These are phyloP conservation scores for Periophthalmus modestus DNA, from an alignment of 2,113 vertebrate species.

Conservation along the genomic window DNA sequence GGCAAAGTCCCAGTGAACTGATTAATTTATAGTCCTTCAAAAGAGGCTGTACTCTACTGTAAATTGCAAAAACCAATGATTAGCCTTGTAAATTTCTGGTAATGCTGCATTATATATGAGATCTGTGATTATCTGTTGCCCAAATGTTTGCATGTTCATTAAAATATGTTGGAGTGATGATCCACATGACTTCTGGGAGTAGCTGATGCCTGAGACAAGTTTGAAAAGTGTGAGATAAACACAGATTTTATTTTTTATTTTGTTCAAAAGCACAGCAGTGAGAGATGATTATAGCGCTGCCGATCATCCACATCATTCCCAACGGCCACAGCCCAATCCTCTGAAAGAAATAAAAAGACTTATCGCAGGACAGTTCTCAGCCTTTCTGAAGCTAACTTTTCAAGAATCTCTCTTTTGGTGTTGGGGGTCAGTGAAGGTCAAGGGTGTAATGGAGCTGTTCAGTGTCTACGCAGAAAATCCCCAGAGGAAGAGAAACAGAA, in stretches of 20 bases:
- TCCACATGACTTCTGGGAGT: not conserved
- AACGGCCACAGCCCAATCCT: constrained; percentile 14
- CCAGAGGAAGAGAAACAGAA: constrained; percentile 26
- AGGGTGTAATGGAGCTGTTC: constrained; percentile 60
- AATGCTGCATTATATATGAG: not conserved
- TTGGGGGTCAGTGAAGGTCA: constrained; percentile 28
- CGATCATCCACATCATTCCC: constrained; percentile 32
- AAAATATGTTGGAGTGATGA: constrained; percentile 1
- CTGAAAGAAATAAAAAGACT: constrained; percentile 49
- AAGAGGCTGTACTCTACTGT: not conserved
- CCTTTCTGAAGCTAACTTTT: not conserved
- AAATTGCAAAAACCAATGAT: not conserved
- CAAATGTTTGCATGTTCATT: constrained; percentile 10
- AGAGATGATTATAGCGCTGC: constrained; percentile 45
- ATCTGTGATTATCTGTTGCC: not conserved
- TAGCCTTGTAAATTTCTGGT: too few relatives aligned
- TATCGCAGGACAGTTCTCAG: constrained; percentile 22
- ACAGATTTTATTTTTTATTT: constrained; percentile 10
- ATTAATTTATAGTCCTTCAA: not conserved
- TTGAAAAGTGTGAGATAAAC: not conserved
- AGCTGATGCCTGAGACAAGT: not conserved
- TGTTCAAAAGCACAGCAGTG: constrained; percentile 23
- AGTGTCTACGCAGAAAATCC: constrained; percentile 26
- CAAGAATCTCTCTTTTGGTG: constrained; percentile 4
- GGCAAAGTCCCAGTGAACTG: not conserved